A percentile compares a stretch with the other conserved stretches of the same genome.
These are phyloP conservation scores for Gastracanthus pulcherrimus DNA, from an alignment of 2,888 invertebrate species.

Conservation along the genomic window DNA sequence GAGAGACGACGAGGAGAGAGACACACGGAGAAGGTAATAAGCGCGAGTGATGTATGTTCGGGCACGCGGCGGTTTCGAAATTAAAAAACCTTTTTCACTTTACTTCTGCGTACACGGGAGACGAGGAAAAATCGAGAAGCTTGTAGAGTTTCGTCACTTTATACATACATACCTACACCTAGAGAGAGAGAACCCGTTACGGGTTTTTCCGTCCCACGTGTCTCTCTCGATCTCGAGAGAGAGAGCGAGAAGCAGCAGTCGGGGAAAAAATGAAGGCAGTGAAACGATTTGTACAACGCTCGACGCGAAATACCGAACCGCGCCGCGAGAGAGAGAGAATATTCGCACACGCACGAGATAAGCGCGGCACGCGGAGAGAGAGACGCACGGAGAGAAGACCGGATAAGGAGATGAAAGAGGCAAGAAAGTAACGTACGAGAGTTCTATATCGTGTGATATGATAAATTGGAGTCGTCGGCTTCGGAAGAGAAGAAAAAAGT, in stretches of 20 bases:
- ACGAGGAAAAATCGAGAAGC: neutral
- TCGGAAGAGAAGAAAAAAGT: slow-evolving; percentile 6
- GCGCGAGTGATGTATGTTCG: too few species aligned
- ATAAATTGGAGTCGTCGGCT: neutral
- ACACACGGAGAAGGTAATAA: neutral
- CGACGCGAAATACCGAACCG: too few species aligned
- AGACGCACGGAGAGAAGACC: neutral
- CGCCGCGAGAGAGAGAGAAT: neutral
- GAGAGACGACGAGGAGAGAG: too few species aligned
- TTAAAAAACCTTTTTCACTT: too few species aligned
- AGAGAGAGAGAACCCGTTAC: too few species aligned
- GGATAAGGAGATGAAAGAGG: neutral
- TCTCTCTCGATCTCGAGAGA: too few species aligned
- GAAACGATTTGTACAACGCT: neutral
- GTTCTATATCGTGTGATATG: slow-evolving; percentile 13
- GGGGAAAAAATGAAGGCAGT: neutral
- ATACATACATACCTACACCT: too few species aligned
- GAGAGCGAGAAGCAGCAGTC: neutral
- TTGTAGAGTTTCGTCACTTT: too few species aligned
- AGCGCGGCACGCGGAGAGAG: neutral
- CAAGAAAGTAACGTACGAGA: neutral
- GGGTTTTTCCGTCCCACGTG: slow-evolving; percentile 7
- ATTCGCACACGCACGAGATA: neutral
- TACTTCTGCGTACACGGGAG: too few species aligned
- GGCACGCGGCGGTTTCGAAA: too few species aligned